Evolutionary conservation across 2,113 vertebrate species (phyloP).

Genomic region (Gobius niger): DNA sequence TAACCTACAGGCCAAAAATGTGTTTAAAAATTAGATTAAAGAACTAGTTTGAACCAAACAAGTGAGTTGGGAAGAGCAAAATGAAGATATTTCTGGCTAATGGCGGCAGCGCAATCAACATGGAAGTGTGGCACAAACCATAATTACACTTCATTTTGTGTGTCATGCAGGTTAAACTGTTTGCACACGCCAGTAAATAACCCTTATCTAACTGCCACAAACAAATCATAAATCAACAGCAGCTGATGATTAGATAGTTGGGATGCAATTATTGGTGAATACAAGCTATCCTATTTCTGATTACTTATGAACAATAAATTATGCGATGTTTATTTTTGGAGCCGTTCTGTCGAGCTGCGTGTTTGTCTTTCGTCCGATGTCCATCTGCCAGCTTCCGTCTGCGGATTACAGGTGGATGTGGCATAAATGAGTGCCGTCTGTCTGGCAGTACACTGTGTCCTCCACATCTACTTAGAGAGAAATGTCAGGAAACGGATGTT

Average conservation of each 20-base stretch:
- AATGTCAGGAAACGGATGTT: too few species aligned
- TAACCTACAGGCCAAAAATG: too few species aligned
- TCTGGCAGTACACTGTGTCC: slow-evolving; percentile 3
- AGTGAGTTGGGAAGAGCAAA: not conserved
- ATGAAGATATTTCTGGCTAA: not conserved
- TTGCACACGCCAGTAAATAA: not conserved
- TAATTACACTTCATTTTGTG: not conserved
- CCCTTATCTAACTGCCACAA: not conserved
- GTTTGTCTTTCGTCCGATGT: slow-evolving; percentile 1
- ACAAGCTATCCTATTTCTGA: not conserved
- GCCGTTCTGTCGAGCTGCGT: not conserved
- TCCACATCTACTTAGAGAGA: not conserved
- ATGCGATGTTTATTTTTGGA: slow-evolving; percentile 5
- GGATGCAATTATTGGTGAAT: not conserved
- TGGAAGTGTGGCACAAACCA: not conserved
- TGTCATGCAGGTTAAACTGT: not conserved
- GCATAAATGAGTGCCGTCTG: not conserved
- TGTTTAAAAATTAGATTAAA: not conserved
- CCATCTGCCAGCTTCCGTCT: slow-evolving; percentile 6
- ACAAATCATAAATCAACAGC: not conserved
- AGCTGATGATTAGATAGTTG: not conserved
- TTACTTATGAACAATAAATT: not conserved
- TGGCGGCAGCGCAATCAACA: not conserved
- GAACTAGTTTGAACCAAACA: not conserved
- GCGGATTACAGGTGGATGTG: slow-evolving; percentile 7